Percentiles rank a stretch among this genome's conserved stretches.
Conservation (phyloP, 2,888 invertebrate genomes). For the Trachelus troglodyta region DNA sequence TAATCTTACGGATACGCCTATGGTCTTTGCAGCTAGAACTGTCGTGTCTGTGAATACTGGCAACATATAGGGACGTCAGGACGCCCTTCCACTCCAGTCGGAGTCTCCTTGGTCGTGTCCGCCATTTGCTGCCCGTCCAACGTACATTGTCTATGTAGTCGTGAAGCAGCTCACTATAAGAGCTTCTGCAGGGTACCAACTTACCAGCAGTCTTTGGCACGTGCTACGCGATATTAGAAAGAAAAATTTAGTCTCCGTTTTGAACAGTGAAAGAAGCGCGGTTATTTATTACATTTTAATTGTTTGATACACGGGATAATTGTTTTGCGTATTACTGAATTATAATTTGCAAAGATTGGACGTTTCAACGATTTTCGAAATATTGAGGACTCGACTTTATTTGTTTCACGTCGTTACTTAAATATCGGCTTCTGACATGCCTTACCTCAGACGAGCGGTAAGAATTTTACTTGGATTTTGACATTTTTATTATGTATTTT, state of each 20-base stretch:
- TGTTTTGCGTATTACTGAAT: not conserved
- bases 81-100: not conserved
- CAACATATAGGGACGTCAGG: not conserved
- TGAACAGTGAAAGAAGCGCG: not conserved
- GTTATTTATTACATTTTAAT: not conserved
- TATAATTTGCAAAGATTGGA: not conserved
- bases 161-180: slow-evolving; percentile 38
- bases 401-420: not conserved
- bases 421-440: slow-evolving; percentile 28
- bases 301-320: not conserved
- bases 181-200: slow-evolving; percentile 48
- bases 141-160: slow-evolving; percentile 6
- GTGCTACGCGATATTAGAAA: slow-evolving; percentile 28
- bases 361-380: not conserved
- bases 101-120: not conserved
- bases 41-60: not conserved
- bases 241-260: not conserved
- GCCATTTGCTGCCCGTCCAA: not conserved
- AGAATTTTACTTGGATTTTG: slow-evolving; percentile 22
- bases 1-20: not conserved
- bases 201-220: slow-evolving; percentile 45
- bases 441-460: slow-evolving; percentile 41
- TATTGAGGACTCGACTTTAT: not conserved
- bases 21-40: not conserved
- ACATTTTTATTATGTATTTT: not conserved